These are phyloP conservation scores for Propithecus perrieri DNA, from an alignment of 2,797 vertebrate genomes.

Conservation along the genomic window DNA sequence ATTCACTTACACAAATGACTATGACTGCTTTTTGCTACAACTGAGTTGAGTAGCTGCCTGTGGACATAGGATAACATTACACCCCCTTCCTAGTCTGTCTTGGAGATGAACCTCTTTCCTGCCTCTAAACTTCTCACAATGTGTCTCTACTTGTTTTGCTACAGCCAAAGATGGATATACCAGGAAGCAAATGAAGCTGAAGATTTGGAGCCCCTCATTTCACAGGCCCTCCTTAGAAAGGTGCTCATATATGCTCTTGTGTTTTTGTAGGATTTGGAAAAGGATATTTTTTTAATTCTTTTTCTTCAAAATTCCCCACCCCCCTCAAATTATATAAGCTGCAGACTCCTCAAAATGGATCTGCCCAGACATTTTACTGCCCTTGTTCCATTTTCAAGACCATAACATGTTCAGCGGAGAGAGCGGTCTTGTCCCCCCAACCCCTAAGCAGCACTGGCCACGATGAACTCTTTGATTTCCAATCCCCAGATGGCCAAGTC, in stretches of 20 bases:
- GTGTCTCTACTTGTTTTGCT: neutral
- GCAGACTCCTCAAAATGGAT: neutral
- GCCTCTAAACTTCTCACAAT: neutral
- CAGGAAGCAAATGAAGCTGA: neutral
- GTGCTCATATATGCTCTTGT: neutral
- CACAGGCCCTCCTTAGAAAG: neutral
- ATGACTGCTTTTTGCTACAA: neutral
- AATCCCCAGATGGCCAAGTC: neutral
- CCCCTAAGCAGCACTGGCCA: neutral
- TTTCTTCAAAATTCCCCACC: neutral
- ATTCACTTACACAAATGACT: neutral
- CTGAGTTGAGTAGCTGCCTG: neutral
- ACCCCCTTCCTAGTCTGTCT: neutral
- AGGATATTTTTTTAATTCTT: neutral
- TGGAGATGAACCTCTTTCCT: neutral
- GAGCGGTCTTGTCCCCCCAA: neutral
- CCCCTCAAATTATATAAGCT: neutral
- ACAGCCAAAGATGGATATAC: neutral
- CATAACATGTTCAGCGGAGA: neutral
- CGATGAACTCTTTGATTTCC: neutral
- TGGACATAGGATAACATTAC: accelerated
- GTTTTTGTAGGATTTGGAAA: neutral
- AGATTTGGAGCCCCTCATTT: neutral
- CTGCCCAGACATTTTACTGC: neutral
- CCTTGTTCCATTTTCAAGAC: neutral